Evolutionary conservation across 2,888 invertebrate genomes (phyloP).

Genomic region (Tiliacea aurago): DNA sequence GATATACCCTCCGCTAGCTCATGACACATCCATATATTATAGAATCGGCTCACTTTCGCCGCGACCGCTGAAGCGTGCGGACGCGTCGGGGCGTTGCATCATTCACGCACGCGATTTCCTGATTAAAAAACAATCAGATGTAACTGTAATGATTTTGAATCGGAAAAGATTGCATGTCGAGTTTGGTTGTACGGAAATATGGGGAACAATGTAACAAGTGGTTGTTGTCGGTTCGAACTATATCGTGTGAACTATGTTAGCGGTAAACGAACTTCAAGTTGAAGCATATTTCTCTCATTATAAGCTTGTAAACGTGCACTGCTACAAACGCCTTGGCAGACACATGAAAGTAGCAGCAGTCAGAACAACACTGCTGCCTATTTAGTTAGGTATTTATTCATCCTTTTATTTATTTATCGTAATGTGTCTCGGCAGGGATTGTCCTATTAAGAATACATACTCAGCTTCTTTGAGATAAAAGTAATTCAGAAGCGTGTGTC

Average conservation of each 20-base stretch:
- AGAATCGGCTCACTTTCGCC: slow-evolving; percentile 59
- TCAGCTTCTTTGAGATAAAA: background rate
- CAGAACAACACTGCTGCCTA: background rate
- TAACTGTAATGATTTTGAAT: slow-evolving; percentile 46
- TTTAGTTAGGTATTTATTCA: too few species aligned
- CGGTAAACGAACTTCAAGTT: background rate
- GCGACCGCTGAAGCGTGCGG: slow-evolving; percentile 49
- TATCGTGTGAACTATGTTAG: slow-evolving; percentile 31
- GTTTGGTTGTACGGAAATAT: slow-evolving; percentile 35
- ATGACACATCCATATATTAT: slow-evolving; percentile 50
- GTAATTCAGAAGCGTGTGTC: background rate
- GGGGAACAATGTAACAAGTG: slow-evolving; percentile 25
- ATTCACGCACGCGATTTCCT: slow-evolving; percentile 67
- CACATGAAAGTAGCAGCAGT: background rate
- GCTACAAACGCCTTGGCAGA: background rate
- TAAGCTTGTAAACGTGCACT: background rate
- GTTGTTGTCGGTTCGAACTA: slow-evolving; percentile 22
- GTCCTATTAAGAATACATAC: background rate
- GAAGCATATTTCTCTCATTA: slow-evolving; percentile 10
- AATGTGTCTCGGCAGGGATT: too few species aligned
- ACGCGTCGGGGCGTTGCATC: slow-evolving; percentile 56
- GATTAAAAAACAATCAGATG: slow-evolving; percentile 49
- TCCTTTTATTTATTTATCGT: too few species aligned
- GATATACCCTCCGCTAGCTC: slow-evolving; percentile 39
- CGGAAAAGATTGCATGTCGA: slow-evolving; percentile 52